phyloP scores from a whole-genome alignment of 2,797 vertebrate species.

The Basileuterus tristriatus region DNA sequence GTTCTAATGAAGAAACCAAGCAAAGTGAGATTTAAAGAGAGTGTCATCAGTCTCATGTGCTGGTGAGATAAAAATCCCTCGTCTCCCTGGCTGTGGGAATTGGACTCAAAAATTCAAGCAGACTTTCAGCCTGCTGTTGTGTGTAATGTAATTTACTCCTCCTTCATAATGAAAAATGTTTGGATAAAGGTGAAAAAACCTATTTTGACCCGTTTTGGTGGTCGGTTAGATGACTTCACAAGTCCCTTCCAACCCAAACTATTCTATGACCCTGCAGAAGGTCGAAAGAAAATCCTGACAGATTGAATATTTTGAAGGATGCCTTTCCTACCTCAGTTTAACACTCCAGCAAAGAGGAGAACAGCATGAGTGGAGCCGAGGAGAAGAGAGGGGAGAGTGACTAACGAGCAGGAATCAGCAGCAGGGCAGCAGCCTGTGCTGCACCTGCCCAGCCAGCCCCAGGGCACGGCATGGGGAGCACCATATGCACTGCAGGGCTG shows the following conservation, averaged over 20 bases:
- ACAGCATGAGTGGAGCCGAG: background rate
- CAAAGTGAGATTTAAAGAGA: background rate
- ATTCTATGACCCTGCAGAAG: background rate
- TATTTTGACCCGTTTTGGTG: background rate
- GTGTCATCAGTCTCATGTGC: background rate
- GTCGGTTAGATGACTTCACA: background rate
- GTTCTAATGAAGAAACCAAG: background rate
- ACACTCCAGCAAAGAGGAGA: background rate
- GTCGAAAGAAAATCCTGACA: background rate
- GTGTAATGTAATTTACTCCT: background rate
- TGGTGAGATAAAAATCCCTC: background rate
- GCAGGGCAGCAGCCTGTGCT: constrained; percentile 31
- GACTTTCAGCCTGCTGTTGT: background rate
- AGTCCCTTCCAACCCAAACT: background rate
- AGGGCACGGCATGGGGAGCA: constrained; percentile 15
- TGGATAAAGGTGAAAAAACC: background rate
- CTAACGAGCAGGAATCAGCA: background rate
- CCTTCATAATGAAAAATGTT: background rate
- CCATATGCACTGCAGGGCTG: constrained; percentile 30
- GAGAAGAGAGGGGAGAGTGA: background rate
- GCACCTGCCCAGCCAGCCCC: constrained; percentile 37
- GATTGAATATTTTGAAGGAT: background rate
- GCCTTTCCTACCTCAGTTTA: background rate
- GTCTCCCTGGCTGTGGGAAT: background rate
- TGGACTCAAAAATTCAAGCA: background rate